Evolutionary conservation across 2,888 invertebrate species (phyloP).

Genomic region (Meteorus cinctellus): DNA sequence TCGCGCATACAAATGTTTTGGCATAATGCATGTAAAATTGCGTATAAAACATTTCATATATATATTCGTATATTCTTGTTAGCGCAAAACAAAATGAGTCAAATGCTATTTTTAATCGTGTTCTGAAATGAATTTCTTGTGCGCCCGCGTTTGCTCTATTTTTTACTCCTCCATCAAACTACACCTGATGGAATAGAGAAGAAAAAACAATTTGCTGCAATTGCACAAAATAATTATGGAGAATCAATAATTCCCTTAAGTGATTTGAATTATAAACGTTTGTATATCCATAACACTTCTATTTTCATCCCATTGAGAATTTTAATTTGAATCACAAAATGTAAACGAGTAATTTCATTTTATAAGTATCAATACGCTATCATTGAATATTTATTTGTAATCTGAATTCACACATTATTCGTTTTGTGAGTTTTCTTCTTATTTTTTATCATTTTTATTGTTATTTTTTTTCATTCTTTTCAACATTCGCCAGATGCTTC

Average conservation of each 20-base stretch:
- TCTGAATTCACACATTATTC: not conserved
- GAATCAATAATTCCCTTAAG: not conserved
- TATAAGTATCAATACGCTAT: not conserved
- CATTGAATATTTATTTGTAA: not conserved
- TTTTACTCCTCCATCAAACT: not conserved
- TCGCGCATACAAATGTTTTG: slow-evolving; percentile 2
- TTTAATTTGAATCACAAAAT: not conserved
- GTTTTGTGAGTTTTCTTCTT: not conserved
- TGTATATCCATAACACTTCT: not conserved
- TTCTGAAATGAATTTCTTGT: not conserved
- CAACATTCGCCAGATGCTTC: not conserved
- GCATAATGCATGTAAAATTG: not conserved
- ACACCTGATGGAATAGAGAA: not conserved
- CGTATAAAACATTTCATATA: not conserved
- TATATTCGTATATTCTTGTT: not conserved
- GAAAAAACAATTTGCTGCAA: not conserved
- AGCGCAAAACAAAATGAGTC: slow-evolving; percentile 3
- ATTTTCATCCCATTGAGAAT: not conserved
- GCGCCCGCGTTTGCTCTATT: not conserved
- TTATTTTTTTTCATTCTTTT: not conserved
- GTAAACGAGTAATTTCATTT: not conserved
- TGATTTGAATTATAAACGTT: not conserved
- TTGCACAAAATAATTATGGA: slow-evolving; percentile 19
- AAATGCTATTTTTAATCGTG: not conserved
- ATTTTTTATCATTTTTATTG: not conserved